These are phyloP conservation scores for Etheostoma perlongum DNA, from an alignment of 2,797 vertebrate species.

Conservation along the genomic window DNA sequence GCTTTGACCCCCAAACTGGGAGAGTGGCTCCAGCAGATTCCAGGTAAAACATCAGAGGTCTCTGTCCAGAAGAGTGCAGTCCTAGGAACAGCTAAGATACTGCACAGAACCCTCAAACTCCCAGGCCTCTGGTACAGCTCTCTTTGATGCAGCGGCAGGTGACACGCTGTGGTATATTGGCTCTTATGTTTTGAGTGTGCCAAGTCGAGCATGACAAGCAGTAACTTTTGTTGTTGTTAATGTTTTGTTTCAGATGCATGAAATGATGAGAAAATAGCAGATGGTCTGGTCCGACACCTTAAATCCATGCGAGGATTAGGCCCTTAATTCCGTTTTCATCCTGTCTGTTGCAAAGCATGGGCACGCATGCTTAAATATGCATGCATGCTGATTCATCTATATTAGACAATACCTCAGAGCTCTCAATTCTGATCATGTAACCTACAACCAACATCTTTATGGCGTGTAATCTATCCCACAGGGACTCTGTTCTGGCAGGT, in stretches of 20 bases:
- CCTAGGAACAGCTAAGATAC: too few relatives aligned
- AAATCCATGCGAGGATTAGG: conserved; percentile 74
- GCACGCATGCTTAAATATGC: conserved; percentile 57
- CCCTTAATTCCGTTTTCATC: conserved; percentile 75
- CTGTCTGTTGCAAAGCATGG: conserved; percentile 57
- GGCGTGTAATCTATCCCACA: conserved; percentile 11
- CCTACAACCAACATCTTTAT: conserved; percentile 7
- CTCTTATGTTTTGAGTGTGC: conserved; percentile 77
- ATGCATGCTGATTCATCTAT: conserved; percentile 63
- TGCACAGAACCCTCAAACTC: too few relatives aligned
- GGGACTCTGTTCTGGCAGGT: conserved; percentile 17
- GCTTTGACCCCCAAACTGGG: too few relatives aligned
- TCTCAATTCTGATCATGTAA: conserved; percentile 41
- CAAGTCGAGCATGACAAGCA: conserved; percentile 80
- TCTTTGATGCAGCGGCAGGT: conserved; percentile 76
- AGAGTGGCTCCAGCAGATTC: too few relatives aligned
- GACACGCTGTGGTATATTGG: conserved; percentile 70
- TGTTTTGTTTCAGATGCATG: conserved; percentile 85
- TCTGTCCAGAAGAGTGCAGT: too few relatives aligned
- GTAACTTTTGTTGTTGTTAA: too few relatives aligned
- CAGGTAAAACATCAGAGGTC: too few relatives aligned
- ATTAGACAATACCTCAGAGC: conserved; percentile 48
- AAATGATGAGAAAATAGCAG: conserved; percentile 82
- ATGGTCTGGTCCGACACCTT: conserved; percentile 60
- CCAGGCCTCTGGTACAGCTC: conserved; percentile 40